These are phyloP conservation scores for Tolmerus cingulatus DNA, from an alignment of 2,888 invertebrate genomes.

Conservation along the genomic window DNA sequence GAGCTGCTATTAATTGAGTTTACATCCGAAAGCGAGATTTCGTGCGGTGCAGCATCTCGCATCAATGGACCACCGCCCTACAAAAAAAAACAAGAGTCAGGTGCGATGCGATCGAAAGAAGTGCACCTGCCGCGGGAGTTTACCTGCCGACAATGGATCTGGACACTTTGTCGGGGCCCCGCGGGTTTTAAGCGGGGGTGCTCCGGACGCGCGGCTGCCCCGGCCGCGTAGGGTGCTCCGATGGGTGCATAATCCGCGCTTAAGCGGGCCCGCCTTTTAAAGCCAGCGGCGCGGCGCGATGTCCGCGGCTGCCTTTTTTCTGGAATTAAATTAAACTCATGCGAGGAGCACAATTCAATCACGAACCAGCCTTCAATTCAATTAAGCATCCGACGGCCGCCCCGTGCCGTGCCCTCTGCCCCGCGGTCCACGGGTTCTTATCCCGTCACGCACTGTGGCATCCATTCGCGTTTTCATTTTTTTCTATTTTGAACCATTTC, in stretches of 20 bases:
- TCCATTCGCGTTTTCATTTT: not conserved
- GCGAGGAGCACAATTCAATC: conserved; percentile 37
- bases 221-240: not conserved
- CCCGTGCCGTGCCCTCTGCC: not conserved
- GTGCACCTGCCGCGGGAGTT: not conserved
- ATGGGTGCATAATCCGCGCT: conserved; percentile 16
- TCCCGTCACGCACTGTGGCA: not conserved
- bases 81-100: not conserved
- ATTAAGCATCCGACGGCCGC: conserved; percentile 14
- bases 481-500: not conserved
- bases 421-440: not conserved
- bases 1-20: not conserved
- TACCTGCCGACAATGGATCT: not conserved
- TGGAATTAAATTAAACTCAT: conserved; percentile 32
- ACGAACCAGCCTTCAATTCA: conserved; percentile 34
- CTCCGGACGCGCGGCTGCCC: not conserved
- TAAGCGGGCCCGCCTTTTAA: not conserved
- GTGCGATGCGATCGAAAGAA: not conserved
- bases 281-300: not conserved
- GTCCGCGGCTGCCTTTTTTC: not conserved
- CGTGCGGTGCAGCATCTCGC: not conserved
- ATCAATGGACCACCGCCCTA: not conserved
- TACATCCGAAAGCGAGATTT: not conserved
- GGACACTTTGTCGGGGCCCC: not conserved
- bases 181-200: not conserved